Conservation (phyloP, 2,113 vertebrate species). For the Chloroceryle aenea region DNA sequence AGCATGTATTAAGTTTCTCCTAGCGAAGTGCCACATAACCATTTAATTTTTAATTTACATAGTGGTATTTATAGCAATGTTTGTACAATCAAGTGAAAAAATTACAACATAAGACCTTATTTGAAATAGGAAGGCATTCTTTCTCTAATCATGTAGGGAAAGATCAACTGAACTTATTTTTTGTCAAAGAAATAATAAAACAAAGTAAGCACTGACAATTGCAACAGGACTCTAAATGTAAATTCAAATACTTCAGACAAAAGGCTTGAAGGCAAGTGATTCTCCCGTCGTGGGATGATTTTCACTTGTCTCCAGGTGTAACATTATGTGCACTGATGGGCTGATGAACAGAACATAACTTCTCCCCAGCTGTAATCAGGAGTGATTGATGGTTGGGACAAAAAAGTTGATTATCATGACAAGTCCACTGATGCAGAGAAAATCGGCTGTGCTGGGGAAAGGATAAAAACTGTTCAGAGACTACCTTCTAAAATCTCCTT, state of each 20-base stretch:
- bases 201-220: conserved; percentile 52
- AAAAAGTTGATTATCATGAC: conserved; percentile 84
- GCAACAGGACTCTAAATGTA: conserved; percentile 56
- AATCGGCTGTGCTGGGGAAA: conserved; percentile 79
- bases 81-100: conserved; percentile 19
- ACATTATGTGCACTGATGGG: conserved; percentile 80
- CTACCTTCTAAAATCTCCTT: conserved; percentile 57
- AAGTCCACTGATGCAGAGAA: conserved; percentile 79
- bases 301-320: conserved; percentile 78
- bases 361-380: conserved; percentile 77
- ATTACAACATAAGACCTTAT: neutral
- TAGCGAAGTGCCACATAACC: neutral
- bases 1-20: neutral
- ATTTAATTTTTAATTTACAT: conserved; percentile 50
- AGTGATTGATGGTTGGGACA: conserved; percentile 83
- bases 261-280: conserved; percentile 66
- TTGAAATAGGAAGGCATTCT: neutral
- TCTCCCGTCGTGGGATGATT: conserved; percentile 68
- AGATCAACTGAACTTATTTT: conserved; percentile 28
- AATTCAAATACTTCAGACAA: conserved; percentile 66
- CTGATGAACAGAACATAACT: conserved; percentile 80
- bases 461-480: conserved; percentile 67
- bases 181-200: conserved; percentile 32
- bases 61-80: conserved; percentile 53
- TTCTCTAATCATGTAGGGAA: conserved; percentile 1